Percentiles rank a stretch among this genome's conserved stretches.
Evolutionary conservation across 1,140 invertebrate genomes (phyloP).

Genomic region (Prorops nasuta): DNA sequence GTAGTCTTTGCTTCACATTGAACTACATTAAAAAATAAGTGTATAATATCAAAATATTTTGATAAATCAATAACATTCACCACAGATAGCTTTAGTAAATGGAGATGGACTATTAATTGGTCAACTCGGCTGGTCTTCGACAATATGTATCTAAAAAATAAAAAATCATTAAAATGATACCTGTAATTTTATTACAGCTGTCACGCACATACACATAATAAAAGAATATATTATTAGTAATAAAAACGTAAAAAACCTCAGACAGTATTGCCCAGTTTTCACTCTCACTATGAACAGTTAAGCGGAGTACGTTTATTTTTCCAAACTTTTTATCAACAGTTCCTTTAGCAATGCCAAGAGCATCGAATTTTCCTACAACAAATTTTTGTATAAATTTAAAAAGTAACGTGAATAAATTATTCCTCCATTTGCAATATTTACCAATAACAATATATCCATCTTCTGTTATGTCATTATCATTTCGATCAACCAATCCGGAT

Average conservation of each 20-base stretch:
- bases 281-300: conserved; percentile 77
- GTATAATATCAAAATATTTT: background rate
- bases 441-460: conserved; percentile 74
- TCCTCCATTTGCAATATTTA: conserved; percentile 34
- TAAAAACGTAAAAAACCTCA: conserved; percentile 63
- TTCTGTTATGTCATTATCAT: conserved; percentile 61
- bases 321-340: conserved; percentile 66
- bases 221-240: conserved; percentile 8
- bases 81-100: no score
- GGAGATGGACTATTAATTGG: conserved; percentile 15
- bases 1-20: no score
- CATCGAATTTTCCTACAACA: conserved; percentile 69
- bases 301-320: conserved; percentile 67
- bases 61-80: background rate
- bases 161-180: conserved; percentile 5
- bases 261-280: conserved; percentile 89
- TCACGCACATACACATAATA: conserved; percentile 2
- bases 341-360: conserved; percentile 76
- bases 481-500: conserved; percentile 42
- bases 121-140: conserved; percentile 43
- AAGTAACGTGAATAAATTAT: conserved; percentile 9
- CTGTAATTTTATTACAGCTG: background rate
- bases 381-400: conserved; percentile 8
- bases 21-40: no score
- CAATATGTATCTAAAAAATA: conserved; percentile 38